Evolutionary conservation across 2,888 invertebrate species (phyloP), one percentile per base, ranked within the genome.

Genomic region (Glaucopsyche alexis): DNA sequence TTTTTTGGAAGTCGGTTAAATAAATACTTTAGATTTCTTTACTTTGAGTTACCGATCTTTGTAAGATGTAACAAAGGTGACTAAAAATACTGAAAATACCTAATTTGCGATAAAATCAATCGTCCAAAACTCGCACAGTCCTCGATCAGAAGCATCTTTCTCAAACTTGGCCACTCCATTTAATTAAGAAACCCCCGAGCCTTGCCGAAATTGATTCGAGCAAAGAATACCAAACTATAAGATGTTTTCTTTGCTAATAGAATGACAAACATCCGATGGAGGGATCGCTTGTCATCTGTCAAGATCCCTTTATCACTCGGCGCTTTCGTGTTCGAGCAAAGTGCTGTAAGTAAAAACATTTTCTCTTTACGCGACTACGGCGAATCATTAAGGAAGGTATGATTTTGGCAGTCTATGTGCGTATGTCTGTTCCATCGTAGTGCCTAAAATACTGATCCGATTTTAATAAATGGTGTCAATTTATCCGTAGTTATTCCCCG

Each of bases 221-320:
- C 72, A 73, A 72, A 74, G 67, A 67, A 72, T 72, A 73, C 60
- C 50, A 70, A 72, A 65, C 74, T 71, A 77, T 77, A 80, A 84
- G 83, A 85, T 88, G 87, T 89, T 89, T 87, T 86, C 85, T 77
- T 82, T 82, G 80, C 85, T 90, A 90, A 89, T 89, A 89, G 89
- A 88, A 87, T 81, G 88, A 86, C 87, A 89, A 90, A 89, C 89
- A 89, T 80, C 78, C 80, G 74, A 79, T 40, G 80, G 82, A 84
- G 81, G 85, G 85, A 86, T 87, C 80, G 84, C 83, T 80, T 85
- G 85, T 87, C 87, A 87, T 86, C 87, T 83, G 86, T 87, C 88
- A 85, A 81, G 81, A 79, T 83, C 83, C 74, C 76, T 73, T 71
- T 74, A 72, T 83, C 83, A 82, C 80, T 75, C 81, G 76, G 77